Evolutionary conservation across 2,888 invertebrate genomes (phyloP), one percentile per base, ranked within the genome.

Genomic region (Heliconius ismenius): DNA sequence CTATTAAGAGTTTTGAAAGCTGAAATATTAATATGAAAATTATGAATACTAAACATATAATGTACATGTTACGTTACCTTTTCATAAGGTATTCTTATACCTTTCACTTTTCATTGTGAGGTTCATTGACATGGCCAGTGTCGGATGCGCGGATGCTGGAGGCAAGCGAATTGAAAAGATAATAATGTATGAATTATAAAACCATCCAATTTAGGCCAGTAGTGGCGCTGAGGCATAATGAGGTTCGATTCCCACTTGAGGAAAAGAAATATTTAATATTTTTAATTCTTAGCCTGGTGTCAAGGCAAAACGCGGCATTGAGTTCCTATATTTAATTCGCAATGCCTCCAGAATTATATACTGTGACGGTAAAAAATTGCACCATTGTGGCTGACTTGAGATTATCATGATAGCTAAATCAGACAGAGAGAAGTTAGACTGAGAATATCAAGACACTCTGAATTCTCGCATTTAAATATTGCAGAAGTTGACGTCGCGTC

Each of bases 61-160:
- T 54, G 21, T 49, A 60, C 54, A 62, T 72, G 39, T 67, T 73
- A 78, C 75, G 70, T 75, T 73, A 76, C 60, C 60, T 75, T 72
- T 58, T 68, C 58, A 24, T 73, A 69, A 78, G 75, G 72, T 75
- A 76, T 74, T 79, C 85, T 86, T 87, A 77, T 74, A 78, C 85
- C 87, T 87, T 86, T 87, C 87, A 87, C 87, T 87, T 87, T 86
- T 86, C 82, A 84, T 82, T 76, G 79, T 78, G 80, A 32, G 76
- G 86, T 83, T 86, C 85, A 83, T 78, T 78, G 86, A 79, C 85
- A 79, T 75, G 76, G 36, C 75, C 73, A 75, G 81, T 77, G 74
- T 81, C 82, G 78, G 81, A 81, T 81, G 79, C 81, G 75, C 62
- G 54, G 73, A 73, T 64, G 68, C 62, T 73, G 73, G 58, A 28